Conservation (phyloP, 2,888 invertebrate species). For the Stenchaetothrips biformis region DNA sequence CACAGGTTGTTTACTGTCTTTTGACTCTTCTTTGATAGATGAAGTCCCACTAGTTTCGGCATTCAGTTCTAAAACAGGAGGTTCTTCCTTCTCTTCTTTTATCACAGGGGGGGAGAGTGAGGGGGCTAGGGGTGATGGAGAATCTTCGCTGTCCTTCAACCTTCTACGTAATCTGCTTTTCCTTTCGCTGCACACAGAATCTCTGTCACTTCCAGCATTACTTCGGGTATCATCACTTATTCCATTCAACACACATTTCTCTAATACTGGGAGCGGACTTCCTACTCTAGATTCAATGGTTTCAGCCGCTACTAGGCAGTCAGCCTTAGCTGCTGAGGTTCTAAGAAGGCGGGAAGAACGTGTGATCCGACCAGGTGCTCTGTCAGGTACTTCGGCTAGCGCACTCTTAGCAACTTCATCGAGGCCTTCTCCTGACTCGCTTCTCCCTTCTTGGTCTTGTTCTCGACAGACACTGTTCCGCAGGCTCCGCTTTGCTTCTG, state of each 20-base stretch:
- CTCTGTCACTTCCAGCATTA: conserved; percentile 5
- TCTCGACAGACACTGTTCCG: conserved; percentile 17
- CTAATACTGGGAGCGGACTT: not conserved
- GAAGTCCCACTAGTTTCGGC: not conserved
- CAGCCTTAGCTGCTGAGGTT: not conserved
- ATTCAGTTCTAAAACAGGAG: conserved; percentile 4
- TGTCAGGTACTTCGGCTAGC: not conserved
- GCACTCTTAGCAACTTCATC: not conserved
- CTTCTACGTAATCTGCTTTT: not conserved
- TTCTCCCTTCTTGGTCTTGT: conserved; percentile 26
- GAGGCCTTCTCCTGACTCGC: conserved; percentile 9
- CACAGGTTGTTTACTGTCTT: conserved; percentile 26
- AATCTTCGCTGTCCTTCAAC: not conserved
- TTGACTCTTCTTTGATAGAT: not conserved
- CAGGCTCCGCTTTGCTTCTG: not conserved
- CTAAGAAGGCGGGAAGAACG: not conserved
- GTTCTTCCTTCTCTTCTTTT: conserved; percentile 13
- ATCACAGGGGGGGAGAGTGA: conserved; percentile 5
- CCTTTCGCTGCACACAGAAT: not conserved
- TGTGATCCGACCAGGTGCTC: not conserved
- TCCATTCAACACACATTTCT: not conserved
- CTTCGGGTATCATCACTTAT: not conserved
- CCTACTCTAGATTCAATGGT: not conserved
- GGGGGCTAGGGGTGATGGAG: not conserved
- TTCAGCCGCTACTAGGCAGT: not conserved